phyloP scores from a whole-genome alignment of 2,797 vertebrate genomes.

The Sus cebifrons region DNA sequence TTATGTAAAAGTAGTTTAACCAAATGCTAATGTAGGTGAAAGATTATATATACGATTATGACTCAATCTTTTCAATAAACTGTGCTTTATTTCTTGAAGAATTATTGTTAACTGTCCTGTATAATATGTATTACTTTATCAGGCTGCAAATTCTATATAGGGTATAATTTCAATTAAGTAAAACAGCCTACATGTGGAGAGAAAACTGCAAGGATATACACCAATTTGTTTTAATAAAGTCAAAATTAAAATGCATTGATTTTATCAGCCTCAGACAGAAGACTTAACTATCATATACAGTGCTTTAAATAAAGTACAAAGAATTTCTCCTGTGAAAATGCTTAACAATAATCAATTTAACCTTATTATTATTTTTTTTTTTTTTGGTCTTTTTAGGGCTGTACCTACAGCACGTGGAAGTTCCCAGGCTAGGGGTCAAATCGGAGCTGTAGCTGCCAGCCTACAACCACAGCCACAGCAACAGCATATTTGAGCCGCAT shows the following conservation, averaged over 20 bases:
- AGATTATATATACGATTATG: neutral
- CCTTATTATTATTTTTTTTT: neutral
- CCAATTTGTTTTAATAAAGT: slow-evolving; percentile 50
- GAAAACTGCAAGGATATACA: slow-evolving; percentile 15
- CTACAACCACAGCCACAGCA: too few relatives aligned
- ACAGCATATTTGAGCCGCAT: too few relatives aligned
- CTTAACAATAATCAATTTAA: neutral
- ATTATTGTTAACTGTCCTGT: neutral
- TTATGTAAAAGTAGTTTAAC: neutral
- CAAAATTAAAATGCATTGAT: slow-evolving; percentile 18
- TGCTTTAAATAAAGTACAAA: neutral
- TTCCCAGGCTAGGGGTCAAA: too few relatives aligned
- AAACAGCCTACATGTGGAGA: neutral
- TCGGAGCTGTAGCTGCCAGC: too few relatives aligned
- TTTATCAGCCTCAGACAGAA: neutral
- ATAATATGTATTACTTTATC: neutral
- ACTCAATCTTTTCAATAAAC: neutral
- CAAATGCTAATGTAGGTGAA: neutral
- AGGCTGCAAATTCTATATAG: neutral
- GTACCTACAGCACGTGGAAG: too few relatives aligned
- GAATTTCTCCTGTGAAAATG: neutral
- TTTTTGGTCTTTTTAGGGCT: too few relatives aligned
- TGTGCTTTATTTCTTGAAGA: neutral
- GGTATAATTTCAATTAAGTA: neutral
- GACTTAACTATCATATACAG: neutral